Evolutionary conservation across 1,140 invertebrate species (phyloP), one percentile per base, ranked within the genome.

Genomic region (Arion vulgaris): DNA sequence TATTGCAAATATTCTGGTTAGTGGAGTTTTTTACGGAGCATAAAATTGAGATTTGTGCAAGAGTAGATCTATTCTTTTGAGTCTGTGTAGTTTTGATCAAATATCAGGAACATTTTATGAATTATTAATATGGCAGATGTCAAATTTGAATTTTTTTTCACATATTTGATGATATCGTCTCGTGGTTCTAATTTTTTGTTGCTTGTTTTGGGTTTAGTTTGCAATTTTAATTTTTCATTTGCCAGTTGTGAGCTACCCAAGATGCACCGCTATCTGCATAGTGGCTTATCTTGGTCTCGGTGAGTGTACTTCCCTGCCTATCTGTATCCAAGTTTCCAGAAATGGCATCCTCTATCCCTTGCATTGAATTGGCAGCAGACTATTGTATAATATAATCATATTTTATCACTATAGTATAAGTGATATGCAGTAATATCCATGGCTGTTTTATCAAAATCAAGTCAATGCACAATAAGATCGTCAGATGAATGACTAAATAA

Each of bases 231-330:
- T 72, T 78, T 81, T 82, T 62, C 75, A 32, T 80, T 68, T 81
- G 77, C 82, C 86, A 81, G 80, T 81, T 81, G 49, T 81, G 80
- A 71, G 76, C 75, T 81, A 85, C 84, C 84, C 87, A 89, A 87
- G 86, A 86, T 86, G 85, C 86, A 87, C 83, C 85, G 87, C 73
- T 88, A 89, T 86, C 87, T 90, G 71, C 74, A 53, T 84, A 88
- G 87, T 84, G 89, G 89, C 86, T 83, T 88, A 68, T 88, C 86
- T 57, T 85, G 89, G 69, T 86, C 89, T 68, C 89, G 89, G 89
- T 90, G 89, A 90, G 89, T 90, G 85, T 79, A 77, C 79, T 72
- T 34, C 62, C 62, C 28, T 34, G 5, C 62, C 62, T 32, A 5
- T 66, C 17, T 66, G 62, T 66, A 32, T 15, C 19, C 53, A 9